Evolutionary conservation across 2,888 invertebrate species (phyloP).

Genomic region (Oasisia sp.): DNA sequence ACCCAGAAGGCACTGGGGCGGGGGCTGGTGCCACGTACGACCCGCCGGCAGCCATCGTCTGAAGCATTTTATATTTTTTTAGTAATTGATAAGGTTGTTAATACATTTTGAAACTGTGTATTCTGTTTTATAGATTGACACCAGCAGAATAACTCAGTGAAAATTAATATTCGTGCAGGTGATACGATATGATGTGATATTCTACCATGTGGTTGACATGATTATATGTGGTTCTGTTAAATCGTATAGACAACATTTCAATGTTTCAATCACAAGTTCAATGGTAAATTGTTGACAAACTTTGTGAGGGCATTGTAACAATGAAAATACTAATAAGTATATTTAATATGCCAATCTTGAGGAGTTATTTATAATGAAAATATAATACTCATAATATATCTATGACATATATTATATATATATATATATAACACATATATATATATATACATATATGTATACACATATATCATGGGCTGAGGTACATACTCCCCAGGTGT

Average conservation of each 20-base stretch:
- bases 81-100: background rate
- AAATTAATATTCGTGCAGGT: too few relatives aligned
- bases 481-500: background rate
- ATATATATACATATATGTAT: too few relatives aligned
- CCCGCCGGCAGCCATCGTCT: background rate
- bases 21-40: background rate
- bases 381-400: background rate
- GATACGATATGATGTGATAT: too few relatives aligned
- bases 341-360: background rate
- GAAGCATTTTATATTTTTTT: background rate
- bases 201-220: too few relatives aligned
- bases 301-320: background rate
- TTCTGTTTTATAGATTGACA: too few relatives aligned
- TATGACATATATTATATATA: background rate
- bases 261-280: background rate
- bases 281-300: background rate
- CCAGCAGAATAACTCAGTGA: too few relatives aligned
- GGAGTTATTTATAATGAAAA: background rate
- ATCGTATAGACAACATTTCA: background rate
- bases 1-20: constrained; percentile 12
- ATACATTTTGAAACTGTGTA: background rate
- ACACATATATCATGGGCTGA: too few relatives aligned
- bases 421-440: too few relatives aligned
- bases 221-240: too few relatives aligned
- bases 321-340: background rate